Evolutionary conservation across 2,113 vertebrate species (phyloP).

Genomic region (Corvus cornix): DNA sequence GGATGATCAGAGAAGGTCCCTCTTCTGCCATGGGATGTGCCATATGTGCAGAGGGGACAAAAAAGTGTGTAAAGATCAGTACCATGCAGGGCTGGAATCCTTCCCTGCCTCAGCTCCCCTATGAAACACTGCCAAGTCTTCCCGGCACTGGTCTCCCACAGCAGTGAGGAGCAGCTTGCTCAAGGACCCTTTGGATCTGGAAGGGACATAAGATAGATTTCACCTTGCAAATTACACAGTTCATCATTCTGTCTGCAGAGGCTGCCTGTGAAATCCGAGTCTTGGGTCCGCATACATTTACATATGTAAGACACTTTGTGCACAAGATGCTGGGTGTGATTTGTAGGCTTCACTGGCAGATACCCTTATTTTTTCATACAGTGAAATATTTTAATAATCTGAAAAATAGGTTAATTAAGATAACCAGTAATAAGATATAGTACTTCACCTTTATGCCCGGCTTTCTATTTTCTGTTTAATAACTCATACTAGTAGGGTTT

Average conservation of each 20-base stretch:
- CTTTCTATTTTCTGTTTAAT: background rate
- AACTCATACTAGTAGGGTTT: background rate
- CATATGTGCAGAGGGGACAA: accelerated
- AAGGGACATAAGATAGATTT: background rate
- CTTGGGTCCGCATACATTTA: constrained; percentile 24
- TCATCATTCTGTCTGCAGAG: constrained; percentile 20
- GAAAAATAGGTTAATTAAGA: constrained; percentile 22
- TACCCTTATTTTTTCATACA: background rate
- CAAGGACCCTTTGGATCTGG: background rate
- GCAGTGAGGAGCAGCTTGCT: background rate
- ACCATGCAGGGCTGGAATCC: background rate
- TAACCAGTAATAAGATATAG: background rate
- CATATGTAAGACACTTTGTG: background rate
- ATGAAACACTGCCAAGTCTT: background rate
- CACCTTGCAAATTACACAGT: constrained; percentile 20
- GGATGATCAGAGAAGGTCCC: background rate
- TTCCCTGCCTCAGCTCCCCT: background rate
- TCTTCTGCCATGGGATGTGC: background rate
- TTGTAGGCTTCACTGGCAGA: background rate
- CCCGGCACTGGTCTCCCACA: accelerated
- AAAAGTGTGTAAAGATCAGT: background rate
- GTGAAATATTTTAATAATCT: constrained; percentile 8
- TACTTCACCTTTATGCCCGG: background rate
- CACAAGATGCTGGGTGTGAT: background rate
- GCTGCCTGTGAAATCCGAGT: constrained; percentile 17